Percentiles rank a stretch among this genome's conserved stretches.
phyloP scores from a whole-genome alignment of 2,888 invertebrate genomes.

The Geotrupes spiniger region DNA sequence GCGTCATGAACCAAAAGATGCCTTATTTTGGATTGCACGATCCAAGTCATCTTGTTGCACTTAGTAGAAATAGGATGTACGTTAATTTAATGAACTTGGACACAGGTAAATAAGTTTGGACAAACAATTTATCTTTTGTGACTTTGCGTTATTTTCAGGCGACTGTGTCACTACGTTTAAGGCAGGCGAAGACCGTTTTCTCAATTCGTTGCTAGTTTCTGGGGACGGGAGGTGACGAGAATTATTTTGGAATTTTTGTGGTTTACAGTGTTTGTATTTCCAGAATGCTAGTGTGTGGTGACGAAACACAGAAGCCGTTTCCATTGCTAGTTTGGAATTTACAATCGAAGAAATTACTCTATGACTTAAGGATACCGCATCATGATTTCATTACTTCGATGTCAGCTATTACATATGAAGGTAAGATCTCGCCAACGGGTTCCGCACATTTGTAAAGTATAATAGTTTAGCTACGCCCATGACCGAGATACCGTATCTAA shows the following conservation, averaged over 20 bases:
- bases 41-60: constrained; percentile 72
- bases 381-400: constrained; percentile 84
- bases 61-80: constrained; percentile 85
- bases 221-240: constrained; percentile 73
- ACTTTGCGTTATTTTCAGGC: constrained; percentile 49
- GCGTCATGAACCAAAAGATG: constrained; percentile 92
- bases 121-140: neutral
- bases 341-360: constrained; percentile 76
- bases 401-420: constrained; percentile 83
- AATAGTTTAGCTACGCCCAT: too few relatives aligned
- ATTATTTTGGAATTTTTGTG: neutral
- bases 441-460: too few relatives aligned
- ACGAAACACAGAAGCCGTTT: constrained; percentile 90
- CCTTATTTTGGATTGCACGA: constrained; percentile 85
- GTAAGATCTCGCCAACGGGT: constrained; percentile 49
- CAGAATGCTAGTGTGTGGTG: constrained; percentile 83
- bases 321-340: constrained; percentile 88
- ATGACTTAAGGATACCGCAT: constrained; percentile 83
- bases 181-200: constrained; percentile 85
- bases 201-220: constrained; percentile 82
- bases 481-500: too few relatives aligned
- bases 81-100: constrained; percentile 84
- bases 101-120: constrained; percentile 59
- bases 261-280: constrained; percentile 27
- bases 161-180: constrained; percentile 85